Percentiles rank a stretch among this genome's conserved stretches.
These are phyloP conservation scores for Cyanoramphus novaezelandiae DNA, from an alignment of 2,113 vertebrate genomes.

Conservation along the genomic window DNA sequence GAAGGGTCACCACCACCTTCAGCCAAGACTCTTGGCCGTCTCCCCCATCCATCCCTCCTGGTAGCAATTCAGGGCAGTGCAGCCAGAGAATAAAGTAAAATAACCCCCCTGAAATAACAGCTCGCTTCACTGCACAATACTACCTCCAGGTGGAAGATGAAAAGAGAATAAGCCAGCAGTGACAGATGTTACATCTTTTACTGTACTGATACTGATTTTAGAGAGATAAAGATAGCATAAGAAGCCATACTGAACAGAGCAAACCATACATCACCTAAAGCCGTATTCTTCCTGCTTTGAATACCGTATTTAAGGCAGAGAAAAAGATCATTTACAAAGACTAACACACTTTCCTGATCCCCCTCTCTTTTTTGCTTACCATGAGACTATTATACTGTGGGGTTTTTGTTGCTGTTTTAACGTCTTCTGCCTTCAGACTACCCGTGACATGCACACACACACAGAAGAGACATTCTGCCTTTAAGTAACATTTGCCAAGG, in stretches of 20 bases:
- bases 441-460: rapidly evolving
- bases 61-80: neutral
- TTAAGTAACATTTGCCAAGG: neutral
- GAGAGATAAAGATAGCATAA: neutral
- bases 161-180: neutral
- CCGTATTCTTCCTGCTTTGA: neutral
- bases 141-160: neutral
- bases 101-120: neutral
- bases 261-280: neutral
- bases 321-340: neutral
- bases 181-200: neutral
- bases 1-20: neutral
- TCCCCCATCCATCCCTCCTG: neutral
- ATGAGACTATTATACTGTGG: neutral
- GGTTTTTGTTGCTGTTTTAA: neutral
- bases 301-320: neutral
- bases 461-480: neutral
- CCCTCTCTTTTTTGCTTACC: neutral
- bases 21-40: neutral
- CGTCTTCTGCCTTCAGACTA: neutral
- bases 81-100: neutral
- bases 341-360: neutral
- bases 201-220: neutral
- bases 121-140: neutral
- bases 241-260: neutral